Evolutionary conservation across 2,888 invertebrate species (phyloP).

Genomic region (Drosophila mercatorum): DNA sequence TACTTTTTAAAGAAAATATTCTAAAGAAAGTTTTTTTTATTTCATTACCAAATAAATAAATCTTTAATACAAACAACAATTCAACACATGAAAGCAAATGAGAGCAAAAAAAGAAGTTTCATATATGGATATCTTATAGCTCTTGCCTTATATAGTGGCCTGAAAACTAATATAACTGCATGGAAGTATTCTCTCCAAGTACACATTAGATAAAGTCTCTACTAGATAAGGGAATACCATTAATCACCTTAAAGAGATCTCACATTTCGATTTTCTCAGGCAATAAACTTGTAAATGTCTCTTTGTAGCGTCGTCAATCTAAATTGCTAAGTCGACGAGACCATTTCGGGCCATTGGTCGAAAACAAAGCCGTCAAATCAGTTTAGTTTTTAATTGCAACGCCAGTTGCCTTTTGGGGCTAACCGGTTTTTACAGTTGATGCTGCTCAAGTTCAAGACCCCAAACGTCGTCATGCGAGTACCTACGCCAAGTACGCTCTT

Average conservation of each 20-base stretch:
- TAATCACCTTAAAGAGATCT: neutral
- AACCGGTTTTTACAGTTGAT: constrained; percentile 57
- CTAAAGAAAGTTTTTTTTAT: neutral
- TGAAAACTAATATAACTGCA: neutral
- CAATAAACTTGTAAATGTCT: constrained; percentile 6
- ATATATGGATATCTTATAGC: neutral
- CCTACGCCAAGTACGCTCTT: constrained; percentile 8
- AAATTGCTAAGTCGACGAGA: constrained; percentile 1
- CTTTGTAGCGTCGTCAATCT: constrained; percentile 20
- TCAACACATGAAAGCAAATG: neutral
- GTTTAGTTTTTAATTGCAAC: constrained; percentile 50
- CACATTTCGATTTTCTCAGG: constrained; percentile 2
- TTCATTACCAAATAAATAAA: neutral
- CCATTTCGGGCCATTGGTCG: constrained; percentile 24
- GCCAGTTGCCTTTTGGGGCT: constrained; percentile 9
- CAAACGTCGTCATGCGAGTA: constrained; percentile 2
- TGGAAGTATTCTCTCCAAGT: neutral
- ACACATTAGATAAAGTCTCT: neutral
- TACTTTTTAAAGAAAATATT: neutral
- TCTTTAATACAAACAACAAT: too few relatives aligned
- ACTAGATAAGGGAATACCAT: neutral
- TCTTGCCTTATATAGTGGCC: neutral
- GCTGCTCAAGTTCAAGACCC: constrained; percentile 49
- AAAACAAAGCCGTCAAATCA: constrained; percentile 40
- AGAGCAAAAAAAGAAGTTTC: too few relatives aligned